Evolutionary conservation across 2,113 vertebrate species (phyloP), one percentile per base, ranked within the genome.

Genomic region (Narcine bancroftii): DNA sequence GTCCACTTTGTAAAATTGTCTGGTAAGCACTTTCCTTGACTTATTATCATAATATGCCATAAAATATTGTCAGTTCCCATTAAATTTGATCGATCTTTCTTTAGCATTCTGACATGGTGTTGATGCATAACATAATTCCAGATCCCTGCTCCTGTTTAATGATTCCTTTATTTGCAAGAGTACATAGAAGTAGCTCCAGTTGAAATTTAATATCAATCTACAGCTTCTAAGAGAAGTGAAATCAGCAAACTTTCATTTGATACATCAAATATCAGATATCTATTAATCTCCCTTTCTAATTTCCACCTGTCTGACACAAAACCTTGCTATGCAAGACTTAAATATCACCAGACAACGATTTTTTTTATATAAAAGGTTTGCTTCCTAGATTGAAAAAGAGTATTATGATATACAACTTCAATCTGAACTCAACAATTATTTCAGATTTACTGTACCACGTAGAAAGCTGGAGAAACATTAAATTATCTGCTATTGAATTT

Each of bases 11-110:
- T 87, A 36, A 60, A 33, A 87, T 87, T 87, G 81, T n/a, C 81
- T 87, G 33, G 81, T 87, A 87, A 87, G 81, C 81, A 87, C 36
- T 87, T 87, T 87, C 56, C 53, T 87, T 87, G 81, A 87, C 50
- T 36, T 87, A 85, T 85, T 85, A 87, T 87, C 81, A 87, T 87
- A 87, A 87, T 87, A 87, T 87, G 56, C 81, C 81, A 87, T 87
- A 87, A 87, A 83, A 87, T 36, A 60, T 87, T 87, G 81, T 87
- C 81, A 87, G 81, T 87, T 87, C 53, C n/a, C 21, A 87, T 87
- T 87, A 87, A 63, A 39, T n/a, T n/a, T 87, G 53, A 87, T 53
- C 2, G 6, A 9, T 72, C 29, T 83, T 6, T 83, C 53, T 83
- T 33, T 33, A 53, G 47, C 50, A 83, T 83, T 83, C 47, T 83